phyloP scores from a whole-genome alignment of 2,797 vertebrate genomes.

The Muscicapa comitata region DNA sequence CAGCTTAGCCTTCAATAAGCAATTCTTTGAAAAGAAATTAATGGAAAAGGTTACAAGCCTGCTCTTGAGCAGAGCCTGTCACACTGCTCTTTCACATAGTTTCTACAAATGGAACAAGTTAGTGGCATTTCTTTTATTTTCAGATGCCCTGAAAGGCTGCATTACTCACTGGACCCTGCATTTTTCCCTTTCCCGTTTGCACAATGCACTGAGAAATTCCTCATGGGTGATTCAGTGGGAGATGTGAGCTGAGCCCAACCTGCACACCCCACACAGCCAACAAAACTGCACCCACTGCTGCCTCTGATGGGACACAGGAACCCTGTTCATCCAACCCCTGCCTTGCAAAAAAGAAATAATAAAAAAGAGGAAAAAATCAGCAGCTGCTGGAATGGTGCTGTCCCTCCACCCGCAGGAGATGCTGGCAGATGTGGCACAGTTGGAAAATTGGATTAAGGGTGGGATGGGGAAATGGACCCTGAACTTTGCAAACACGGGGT shows the following conservation, averaged over 20 bases:
- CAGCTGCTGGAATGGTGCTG: neutral
- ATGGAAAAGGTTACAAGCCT: constrained; percentile 57
- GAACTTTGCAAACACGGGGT: accelerated
- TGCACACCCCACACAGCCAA: neutral
- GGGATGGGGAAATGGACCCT: neutral
- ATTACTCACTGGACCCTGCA: constrained; percentile 40
- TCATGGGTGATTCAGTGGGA: neutral
- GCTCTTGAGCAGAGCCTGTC: neutral
- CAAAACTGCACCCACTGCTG: accelerated
- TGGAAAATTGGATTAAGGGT: neutral
- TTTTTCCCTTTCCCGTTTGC: neutral
- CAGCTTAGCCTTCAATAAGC: constrained; percentile 47
- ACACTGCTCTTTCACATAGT: constrained; percentile 30
- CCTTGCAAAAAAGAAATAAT: neutral
- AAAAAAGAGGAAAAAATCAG: neutral
- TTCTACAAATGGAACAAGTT: constrained; percentile 29
- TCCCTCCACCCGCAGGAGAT: accelerated
- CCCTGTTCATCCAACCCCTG: neutral
- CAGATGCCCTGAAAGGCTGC: constrained; percentile 22
- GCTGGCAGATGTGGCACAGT: accelerated
- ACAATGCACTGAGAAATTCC: constrained; percentile 38
- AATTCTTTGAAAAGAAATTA: constrained; percentile 60
- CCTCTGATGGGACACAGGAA: neutral
- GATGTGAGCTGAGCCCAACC: neutral
- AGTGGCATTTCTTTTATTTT: constrained; percentile 47